Conservation (phyloP, 23 tunicate species). For the Corella eumyota region DNA sequence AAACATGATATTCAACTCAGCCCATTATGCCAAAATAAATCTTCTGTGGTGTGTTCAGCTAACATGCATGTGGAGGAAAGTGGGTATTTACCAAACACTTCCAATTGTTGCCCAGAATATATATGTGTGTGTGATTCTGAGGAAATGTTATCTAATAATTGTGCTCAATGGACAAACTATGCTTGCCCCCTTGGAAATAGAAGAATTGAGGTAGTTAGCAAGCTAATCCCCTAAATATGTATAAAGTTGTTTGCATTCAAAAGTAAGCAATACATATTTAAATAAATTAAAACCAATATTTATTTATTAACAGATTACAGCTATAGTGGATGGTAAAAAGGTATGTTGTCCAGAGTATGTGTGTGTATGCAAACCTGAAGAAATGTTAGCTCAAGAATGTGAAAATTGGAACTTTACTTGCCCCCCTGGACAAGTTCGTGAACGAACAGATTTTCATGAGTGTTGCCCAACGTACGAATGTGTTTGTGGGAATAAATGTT, state of each 20-base stretch:
- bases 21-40: background rate
- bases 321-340: no score
- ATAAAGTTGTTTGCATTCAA: no score
- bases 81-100: constrained; percentile 1
- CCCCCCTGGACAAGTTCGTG: constrained; percentile 9
- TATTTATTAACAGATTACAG: no score
- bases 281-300: no score
- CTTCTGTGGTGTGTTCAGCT: background rate
- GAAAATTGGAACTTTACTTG: constrained; percentile 9
- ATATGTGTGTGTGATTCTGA: constrained; percentile 8
- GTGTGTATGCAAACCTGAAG: constrained; percentile 3
- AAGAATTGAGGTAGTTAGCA: background rate
- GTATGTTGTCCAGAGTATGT: constrained; percentile 7
- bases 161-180: constrained; percentile 12
- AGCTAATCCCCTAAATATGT: no score
- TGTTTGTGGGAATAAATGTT: constrained; percentile 24
- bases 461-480: constrained; percentile 33
- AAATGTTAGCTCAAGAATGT: background rate
- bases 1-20: background rate
- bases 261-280: no score
- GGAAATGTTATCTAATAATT: background rate
- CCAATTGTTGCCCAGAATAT: constrained; percentile 10
- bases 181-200: constrained; percentile 3
- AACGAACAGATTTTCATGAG: constrained; percentile 8
- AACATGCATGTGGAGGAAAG: background rate